These are phyloP conservation scores for Isichthys henryi DNA, from an alignment of 2,113 vertebrate genomes.

Conservation along the genomic window DNA sequence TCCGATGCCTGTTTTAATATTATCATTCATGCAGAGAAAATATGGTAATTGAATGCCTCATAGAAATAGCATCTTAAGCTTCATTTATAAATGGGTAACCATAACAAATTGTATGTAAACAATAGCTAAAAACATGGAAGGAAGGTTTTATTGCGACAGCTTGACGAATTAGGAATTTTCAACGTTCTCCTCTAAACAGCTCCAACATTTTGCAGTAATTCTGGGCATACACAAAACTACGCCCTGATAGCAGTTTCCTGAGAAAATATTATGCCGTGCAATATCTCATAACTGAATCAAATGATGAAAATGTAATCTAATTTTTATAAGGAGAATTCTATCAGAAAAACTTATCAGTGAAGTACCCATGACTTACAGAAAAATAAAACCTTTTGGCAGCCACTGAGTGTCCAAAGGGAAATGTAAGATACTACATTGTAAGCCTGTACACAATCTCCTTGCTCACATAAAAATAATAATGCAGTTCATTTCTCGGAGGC, in stretches of 20 bases:
- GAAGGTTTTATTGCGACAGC: background rate
- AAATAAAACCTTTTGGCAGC: background rate
- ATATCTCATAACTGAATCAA: background rate
- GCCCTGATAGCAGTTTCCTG: background rate
- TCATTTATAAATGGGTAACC: background rate
- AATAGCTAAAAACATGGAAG: background rate
- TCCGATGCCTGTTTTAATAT: background rate
- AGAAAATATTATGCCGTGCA: background rate
- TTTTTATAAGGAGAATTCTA: background rate
- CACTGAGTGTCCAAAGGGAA: background rate
- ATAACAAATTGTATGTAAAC: background rate
- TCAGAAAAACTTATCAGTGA: background rate
- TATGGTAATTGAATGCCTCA: background rate
- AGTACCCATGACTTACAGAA: background rate
- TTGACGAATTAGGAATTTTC: background rate
- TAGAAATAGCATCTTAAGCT: background rate
- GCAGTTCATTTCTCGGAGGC: background rate
- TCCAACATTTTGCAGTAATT: background rate
- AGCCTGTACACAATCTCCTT: background rate
- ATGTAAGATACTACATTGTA: background rate
- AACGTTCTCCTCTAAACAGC: background rate
- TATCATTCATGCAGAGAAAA: background rate
- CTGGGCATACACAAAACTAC: background rate
- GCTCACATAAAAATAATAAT: background rate
- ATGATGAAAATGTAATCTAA: background rate